Evolutionary conservation across 92 coral and sea anemone species (phyloP).

Genomic region (Porites lobata): DNA sequence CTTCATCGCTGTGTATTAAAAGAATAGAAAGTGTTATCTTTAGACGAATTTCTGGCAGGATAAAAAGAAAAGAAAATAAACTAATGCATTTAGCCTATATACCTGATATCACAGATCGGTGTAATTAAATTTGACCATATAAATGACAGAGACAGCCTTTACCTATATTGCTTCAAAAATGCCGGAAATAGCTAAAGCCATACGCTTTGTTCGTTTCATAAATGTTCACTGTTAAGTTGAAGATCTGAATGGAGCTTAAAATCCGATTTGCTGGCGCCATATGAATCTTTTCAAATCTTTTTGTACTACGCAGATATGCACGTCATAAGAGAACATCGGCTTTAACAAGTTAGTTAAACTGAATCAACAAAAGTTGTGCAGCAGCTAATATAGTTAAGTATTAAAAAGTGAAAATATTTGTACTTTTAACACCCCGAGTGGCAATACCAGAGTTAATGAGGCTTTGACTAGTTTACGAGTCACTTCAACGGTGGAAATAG

Average conservation of each 20-base stretch:
- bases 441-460: slow-evolving; percentile 31
- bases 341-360: not conserved
- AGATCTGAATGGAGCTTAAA: not conserved
- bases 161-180: slow-evolving; percentile 18
- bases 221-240: not conserved
- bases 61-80: not conserved
- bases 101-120: slow-evolving; percentile 29
- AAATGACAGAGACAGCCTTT: slow-evolving; percentile 3
- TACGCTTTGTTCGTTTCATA: not conserved
- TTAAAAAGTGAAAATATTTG: slow-evolving; percentile 24
- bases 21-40: not conserved
- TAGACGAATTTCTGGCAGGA: slow-evolving; percentile 20
- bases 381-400: slow-evolving; percentile 40
- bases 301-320: not conserved
- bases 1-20: not conserved
- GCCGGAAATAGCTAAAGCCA: slow-evolving; percentile 25
- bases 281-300: not conserved
- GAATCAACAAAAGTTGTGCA: not conserved
- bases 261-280: not conserved
- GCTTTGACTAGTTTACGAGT: slow-evolving; percentile 1
- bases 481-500: not conserved
- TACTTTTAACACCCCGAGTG: slow-evolving; percentile 5
- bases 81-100: slow-evolving; percentile 25
- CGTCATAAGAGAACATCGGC: slow-evolving; percentile 19
- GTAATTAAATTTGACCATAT: slow-evolving; percentile 16